These are phyloP conservation scores for Lordiphosa clarofinis DNA, from an alignment of 1,140 invertebrate species.

Conservation along the genomic window DNA sequence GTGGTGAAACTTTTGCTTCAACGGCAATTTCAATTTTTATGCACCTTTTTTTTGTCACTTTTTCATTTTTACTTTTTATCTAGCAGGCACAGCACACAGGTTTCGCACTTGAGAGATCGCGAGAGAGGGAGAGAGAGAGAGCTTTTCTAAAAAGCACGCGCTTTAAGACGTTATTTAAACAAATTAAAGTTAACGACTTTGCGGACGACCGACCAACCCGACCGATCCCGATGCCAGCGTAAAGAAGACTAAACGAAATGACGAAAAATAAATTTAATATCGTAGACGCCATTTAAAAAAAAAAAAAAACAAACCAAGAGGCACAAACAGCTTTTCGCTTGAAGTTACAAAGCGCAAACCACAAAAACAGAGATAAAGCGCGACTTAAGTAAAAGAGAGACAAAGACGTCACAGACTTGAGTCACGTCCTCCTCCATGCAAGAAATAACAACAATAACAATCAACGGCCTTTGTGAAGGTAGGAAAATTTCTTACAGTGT, in stretches of 20 bases:
- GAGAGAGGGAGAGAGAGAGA: constrained; percentile 12
- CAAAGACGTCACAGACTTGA: constrained; percentile 35
- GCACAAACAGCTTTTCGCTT: constrained; percentile 39
- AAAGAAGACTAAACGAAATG: constrained; percentile 53
- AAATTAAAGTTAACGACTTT: constrained; percentile 2
- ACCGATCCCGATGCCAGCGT: constrained; percentile 61
- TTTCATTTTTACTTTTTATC: constrained; percentile 70
- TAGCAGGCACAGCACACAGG: constrained; percentile 60
- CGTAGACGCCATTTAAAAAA: constrained; percentile 40
- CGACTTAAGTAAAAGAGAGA: constrained; percentile 24
- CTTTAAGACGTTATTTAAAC: constrained; percentile 15
- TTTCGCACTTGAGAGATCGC: constrained; percentile 25
- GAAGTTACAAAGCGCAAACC: constrained; percentile 5
- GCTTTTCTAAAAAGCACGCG: constrained; percentile 42
- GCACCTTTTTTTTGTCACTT: constrained; percentile 54
- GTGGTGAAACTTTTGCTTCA: constrained; percentile 54
- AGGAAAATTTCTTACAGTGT: constrained; percentile 46
- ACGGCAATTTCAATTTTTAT: constrained; percentile 50
- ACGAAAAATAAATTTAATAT: constrained; percentile 26
- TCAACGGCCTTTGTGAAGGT: constrained; percentile 6
- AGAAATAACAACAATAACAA: constrained; percentile 19
- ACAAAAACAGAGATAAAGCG: constrained; percentile 17
- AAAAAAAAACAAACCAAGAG: constrained; percentile 28
- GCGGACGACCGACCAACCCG: constrained; percentile 15
- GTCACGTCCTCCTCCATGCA: constrained; percentile 29